phyloP scores from a whole-genome alignment of 2,797 vertebrate species.

The Adelosebastes latens region DNA sequence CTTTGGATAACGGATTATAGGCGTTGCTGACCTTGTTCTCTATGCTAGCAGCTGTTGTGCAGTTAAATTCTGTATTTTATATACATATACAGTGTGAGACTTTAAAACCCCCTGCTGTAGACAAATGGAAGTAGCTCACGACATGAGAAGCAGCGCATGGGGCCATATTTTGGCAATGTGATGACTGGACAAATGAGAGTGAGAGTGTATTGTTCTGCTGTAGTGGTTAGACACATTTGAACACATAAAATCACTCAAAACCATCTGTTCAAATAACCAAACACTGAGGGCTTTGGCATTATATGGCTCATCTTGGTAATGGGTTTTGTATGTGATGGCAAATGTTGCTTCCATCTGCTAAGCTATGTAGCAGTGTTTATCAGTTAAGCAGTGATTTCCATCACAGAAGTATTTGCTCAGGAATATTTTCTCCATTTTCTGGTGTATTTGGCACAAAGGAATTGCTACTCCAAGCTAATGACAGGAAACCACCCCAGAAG shows the following conservation, averaged over 20 bases:
- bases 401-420: not conserved
- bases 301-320: not conserved
- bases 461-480: not conserved
- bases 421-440: not conserved
- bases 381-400: not conserved
- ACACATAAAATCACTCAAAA: not conserved
- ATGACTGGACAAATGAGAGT: not conserved
- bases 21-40: too few relatives aligned
- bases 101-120: too few relatives aligned
- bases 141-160: not conserved
- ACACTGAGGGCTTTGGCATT: not conserved
- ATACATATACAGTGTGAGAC: too few relatives aligned
- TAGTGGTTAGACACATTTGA: not conserved
- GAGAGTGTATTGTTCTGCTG: not conserved
- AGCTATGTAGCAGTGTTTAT: not conserved
- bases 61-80: too few relatives aligned
- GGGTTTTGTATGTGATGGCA: not conserved
- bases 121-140: not conserved
- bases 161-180: not conserved
- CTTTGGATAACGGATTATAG: too few relatives aligned
- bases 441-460: not conserved
- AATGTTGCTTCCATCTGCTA: not conserved
- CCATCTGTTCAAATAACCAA: not conserved
- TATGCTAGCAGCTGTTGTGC: too few relatives aligned
- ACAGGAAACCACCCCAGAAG: not conserved